Percentiles rank a stretch among this genome's conserved stretches.
Evolutionary conservation across 2,113 vertebrate genomes (phyloP).

Genomic region (Plecotus auritus): DNA sequence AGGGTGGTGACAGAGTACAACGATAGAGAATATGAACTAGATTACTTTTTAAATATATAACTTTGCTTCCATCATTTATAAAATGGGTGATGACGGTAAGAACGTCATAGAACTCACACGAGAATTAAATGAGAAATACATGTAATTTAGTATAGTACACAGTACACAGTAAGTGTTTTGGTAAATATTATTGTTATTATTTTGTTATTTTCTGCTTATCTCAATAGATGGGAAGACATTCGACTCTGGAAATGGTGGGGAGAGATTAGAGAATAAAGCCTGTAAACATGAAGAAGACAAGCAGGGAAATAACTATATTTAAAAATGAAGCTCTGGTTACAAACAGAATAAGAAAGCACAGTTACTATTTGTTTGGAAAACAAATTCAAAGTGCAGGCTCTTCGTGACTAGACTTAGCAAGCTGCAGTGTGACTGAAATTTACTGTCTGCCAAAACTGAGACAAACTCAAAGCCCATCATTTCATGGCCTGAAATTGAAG

Average conservation of each 20-base stretch:
- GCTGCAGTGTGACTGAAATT: constrained; percentile 34
- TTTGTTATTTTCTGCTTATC: neutral
- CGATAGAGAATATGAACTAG: neutral
- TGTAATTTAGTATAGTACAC: neutral
- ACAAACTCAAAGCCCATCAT: constrained; percentile 54
- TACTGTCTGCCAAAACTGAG: constrained; percentile 48
- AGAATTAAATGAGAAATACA: neutral
- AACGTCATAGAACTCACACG: neutral
- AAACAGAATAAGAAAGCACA: constrained; percentile 37
- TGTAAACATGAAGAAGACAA: constrained; percentile 5
- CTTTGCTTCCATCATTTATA: neutral
- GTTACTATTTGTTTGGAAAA: constrained; percentile 40
- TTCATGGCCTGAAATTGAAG: constrained; percentile 62
- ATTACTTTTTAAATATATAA: neutral
- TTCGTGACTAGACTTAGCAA: constrained; percentile 37
- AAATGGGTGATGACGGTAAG: neutral
- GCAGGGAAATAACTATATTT: neutral
- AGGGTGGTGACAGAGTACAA: neutral
- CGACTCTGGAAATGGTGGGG: neutral
- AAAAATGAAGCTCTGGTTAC: neutral
- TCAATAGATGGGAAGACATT: neutral
- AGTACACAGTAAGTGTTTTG: neutral
- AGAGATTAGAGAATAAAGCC: neutral
- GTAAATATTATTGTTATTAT: neutral
- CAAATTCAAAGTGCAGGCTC: constrained; percentile 7